Conservation (phyloP, 2,113 vertebrate species). For the Echinops telfairi region DNA sequence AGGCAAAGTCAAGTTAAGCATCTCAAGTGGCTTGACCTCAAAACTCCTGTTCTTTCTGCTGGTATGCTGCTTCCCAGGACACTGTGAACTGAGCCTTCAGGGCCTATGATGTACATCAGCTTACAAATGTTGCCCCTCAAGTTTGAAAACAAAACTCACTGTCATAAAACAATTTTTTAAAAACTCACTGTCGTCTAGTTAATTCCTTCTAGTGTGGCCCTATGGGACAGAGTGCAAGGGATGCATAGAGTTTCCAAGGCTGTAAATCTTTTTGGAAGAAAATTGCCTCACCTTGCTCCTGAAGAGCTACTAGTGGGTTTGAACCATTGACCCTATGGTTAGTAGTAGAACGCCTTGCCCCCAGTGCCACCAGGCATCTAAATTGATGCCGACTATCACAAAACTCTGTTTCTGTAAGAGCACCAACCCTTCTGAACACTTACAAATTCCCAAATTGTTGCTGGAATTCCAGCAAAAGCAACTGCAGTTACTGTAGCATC, state of each 20-base stretch:
- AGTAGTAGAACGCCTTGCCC: no score
- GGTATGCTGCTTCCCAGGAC: not conserved
- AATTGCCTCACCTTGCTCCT: no score
- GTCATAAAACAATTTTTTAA: no score
- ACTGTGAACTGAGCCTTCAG: not conserved
- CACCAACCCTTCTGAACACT: not conserved
- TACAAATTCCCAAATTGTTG: not conserved
- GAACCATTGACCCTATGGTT: no score
- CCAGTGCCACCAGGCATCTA: no score
- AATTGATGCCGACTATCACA: not conserved
- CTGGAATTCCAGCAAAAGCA: not conserved
- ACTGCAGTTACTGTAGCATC: not conserved
- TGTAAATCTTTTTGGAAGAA: no score
- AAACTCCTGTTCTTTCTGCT: not conserved
- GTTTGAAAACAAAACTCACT: not conserved
- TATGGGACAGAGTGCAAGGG: no score
- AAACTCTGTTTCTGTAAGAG: not conserved
- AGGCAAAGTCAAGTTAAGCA: not conserved
- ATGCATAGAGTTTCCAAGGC: no score
- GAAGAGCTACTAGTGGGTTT: no score
- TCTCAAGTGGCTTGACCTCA: not conserved
- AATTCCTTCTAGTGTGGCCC: no score
- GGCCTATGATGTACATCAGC: not conserved
- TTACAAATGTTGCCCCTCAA: conserved; percentile 7
- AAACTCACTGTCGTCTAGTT: no score